Evolutionary conservation across 2,797 vertebrate species (phyloP).

Genomic region (Cuniculus paca): DNA sequence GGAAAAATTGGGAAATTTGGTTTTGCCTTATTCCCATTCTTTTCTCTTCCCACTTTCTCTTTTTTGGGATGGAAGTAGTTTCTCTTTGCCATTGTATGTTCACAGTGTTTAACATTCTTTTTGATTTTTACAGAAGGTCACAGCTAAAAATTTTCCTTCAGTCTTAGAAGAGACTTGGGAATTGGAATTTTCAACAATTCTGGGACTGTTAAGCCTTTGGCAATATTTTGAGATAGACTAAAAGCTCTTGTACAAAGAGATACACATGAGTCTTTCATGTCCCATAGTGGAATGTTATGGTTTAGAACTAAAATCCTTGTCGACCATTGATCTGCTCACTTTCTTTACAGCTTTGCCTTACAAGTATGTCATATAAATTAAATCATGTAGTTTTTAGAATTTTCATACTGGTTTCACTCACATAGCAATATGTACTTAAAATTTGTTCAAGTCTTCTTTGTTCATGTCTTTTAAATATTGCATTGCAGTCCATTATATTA

Average conservation of each 20-base stretch:
- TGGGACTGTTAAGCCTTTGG: neutral
- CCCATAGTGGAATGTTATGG: neutral
- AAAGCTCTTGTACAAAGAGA: neutral
- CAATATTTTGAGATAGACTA: neutral
- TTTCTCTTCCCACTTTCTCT: neutral
- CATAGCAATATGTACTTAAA: neutral
- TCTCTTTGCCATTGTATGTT: neutral
- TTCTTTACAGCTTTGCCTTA: neutral
- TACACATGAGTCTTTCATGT: neutral
- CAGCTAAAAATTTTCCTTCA: neutral
- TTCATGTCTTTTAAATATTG: neutral
- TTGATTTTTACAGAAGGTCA: neutral
- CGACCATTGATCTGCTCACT: neutral
- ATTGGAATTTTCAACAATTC: neutral
- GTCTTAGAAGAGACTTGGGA: neutral
- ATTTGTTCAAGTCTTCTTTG: neutral
- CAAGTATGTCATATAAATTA: neutral
- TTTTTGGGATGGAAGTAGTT: neutral
- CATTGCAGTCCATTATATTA: neutral
- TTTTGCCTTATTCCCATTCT: neutral
- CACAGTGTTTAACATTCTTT: neutral
- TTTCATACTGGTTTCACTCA: neutral
- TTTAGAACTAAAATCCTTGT: neutral
- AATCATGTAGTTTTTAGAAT: neutral
- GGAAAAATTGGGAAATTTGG: neutral